Evolutionary conservation across 2,797 vertebrate genomes (phyloP).

Genomic region (Decapterus maruadsi): DNA sequence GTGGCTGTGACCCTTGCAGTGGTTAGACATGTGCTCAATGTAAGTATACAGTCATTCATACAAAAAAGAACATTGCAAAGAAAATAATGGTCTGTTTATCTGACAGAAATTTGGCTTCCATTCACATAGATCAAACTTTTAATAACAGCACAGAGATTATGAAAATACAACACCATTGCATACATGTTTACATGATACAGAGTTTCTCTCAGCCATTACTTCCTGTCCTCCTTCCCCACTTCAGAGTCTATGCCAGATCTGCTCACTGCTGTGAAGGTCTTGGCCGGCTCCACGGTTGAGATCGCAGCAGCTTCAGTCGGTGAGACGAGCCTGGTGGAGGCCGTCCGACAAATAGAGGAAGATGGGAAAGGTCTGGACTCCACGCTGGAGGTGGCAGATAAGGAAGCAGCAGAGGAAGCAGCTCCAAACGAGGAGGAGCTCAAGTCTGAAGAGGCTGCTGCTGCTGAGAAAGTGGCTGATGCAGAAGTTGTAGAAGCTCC

Average conservation of each 20-base stretch:
- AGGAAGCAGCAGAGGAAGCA: slow-evolving; percentile 19
- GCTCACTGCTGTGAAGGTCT: slow-evolving; percentile 65
- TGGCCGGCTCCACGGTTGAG: slow-evolving; percentile 62
- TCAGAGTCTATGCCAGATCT: slow-evolving; percentile 62
- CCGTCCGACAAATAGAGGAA: slow-evolving; percentile 48
- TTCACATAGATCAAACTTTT: no score
- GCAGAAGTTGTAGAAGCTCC: slow-evolving; percentile 28
- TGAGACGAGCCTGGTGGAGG: slow-evolving; percentile 48
- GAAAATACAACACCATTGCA: neutral
- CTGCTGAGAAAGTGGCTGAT: slow-evolving; percentile 24
- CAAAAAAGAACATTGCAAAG: neutral
- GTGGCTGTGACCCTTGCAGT: slow-evolving; percentile 27
- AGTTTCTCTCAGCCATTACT: neutral
- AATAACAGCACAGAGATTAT: neutral
- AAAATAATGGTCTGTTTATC: neutral
- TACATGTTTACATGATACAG: neutral
- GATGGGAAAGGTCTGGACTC: slow-evolving; percentile 15
- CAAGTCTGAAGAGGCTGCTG: slow-evolving; percentile 27
- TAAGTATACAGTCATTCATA: slow-evolving; percentile 27
- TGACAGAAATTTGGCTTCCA: no score
- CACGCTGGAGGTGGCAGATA: neutral
- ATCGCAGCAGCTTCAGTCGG: slow-evolving; percentile 77
- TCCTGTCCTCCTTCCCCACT: slow-evolving; percentile 5
- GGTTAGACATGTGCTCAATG: slow-evolving; percentile 26
- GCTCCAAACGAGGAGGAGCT: slow-evolving; percentile 19